phyloP scores from a whole-genome alignment of 1,140 invertebrate genomes.

The Rhynchophorus ferrugineus region DNA sequence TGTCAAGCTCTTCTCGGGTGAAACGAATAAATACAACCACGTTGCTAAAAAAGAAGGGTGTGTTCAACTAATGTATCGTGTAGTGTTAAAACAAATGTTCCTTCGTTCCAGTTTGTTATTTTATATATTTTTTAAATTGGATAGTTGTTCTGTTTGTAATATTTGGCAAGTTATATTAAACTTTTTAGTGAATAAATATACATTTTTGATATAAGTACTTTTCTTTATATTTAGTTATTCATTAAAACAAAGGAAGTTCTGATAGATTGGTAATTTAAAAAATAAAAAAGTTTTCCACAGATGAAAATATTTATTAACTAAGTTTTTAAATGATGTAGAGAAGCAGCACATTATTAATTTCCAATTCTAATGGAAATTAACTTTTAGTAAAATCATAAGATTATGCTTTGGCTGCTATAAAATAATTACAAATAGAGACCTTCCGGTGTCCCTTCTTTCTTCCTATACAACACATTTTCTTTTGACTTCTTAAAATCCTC shows the following conservation, averaged over 20 bases:
- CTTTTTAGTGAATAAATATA: no score
- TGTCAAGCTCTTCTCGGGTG: slow-evolving; percentile 23
- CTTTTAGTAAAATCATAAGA: slow-evolving; percentile 2
- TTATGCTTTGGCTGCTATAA: not conserved
- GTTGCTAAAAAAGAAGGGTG: slow-evolving; percentile 22
- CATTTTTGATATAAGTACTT: no score
- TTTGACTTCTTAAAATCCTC: slow-evolving; percentile 99
- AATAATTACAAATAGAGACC: slow-evolving; percentile 88
- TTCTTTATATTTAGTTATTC: no score
- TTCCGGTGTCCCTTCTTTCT: slow-evolving; percentile 99
- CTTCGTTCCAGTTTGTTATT: no score
- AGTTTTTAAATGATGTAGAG: not conserved
- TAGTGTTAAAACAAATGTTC: no score
- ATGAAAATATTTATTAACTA: not conserved
- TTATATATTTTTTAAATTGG: no score
- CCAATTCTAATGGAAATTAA: not conserved
- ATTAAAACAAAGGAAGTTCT: no score
- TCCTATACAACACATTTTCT: slow-evolving; percentile 97
- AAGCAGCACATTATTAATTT: not conserved
- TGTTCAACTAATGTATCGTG: slow-evolving; percentile 3
- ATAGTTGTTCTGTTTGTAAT: no score
- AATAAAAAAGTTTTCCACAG: not conserved
- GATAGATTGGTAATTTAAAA: no score
- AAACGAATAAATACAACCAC: slow-evolving; percentile 23
- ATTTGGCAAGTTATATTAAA: no score